Percentiles rank a stretch among this genome's conserved stretches.
Conservation (phyloP, 2,888 invertebrate species). For the Thecophora atra region DNA sequence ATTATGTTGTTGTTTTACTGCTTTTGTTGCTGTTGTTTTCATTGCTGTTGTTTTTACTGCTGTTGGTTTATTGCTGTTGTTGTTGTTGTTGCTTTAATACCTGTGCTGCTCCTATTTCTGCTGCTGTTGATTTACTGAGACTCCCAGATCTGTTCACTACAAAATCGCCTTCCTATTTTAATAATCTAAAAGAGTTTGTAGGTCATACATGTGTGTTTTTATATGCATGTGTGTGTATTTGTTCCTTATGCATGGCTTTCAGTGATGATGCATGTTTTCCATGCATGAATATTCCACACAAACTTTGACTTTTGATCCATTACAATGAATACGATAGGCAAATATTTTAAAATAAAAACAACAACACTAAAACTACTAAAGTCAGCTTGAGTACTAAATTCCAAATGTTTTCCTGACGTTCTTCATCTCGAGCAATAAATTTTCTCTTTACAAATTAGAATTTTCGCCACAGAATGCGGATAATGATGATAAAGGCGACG, state of each 20-base stretch:
- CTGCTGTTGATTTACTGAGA: background rate
- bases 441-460: no score
- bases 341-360: no score
- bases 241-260: background rate
- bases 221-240: background rate
- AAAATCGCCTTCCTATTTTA: slow-evolving; percentile 7
- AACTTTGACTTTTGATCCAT: no score
- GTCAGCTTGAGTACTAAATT: no score
- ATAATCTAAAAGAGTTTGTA: slow-evolving; percentile 6
- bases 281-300: background rate
- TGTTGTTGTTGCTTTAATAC: slow-evolving; percentile 3
- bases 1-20: background rate
- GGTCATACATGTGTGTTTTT: slow-evolving; percentile 4
- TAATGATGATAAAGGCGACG: no score
- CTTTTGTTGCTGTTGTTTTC: background rate
- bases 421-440: no score
- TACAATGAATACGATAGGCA: no score
- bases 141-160: no score
- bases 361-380: no score
- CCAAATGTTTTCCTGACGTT: no score
- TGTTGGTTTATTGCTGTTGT: background rate
- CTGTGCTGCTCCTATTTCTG: background rate
- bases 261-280: background rate
- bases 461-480: no score
- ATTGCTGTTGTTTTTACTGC: background rate